phyloP scores from a whole-genome alignment of 2,888 invertebrate genomes.

The Malthinus flaveolus region DNA sequence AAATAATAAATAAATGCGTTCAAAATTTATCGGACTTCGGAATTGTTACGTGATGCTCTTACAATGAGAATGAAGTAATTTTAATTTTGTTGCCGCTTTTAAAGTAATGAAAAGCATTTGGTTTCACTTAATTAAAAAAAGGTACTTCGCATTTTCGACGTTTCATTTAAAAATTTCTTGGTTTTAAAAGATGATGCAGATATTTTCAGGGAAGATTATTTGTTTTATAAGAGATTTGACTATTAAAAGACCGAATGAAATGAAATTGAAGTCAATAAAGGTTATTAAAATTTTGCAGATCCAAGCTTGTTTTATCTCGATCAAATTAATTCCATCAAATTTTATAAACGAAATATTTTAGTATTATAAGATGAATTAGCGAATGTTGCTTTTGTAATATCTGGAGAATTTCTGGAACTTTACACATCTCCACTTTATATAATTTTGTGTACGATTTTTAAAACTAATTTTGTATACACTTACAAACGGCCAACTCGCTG shows the following conservation, averaged over 20 bases:
- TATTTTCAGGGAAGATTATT: slow-evolving; percentile 29
- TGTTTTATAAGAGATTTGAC: slow-evolving; percentile 30
- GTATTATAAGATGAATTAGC: slow-evolving; percentile 12
- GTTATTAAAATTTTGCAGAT: slow-evolving; percentile 42
- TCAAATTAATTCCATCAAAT: slow-evolving; percentile 36
- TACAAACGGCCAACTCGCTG: slow-evolving; percentile 28
- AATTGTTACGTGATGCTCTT: slow-evolving; percentile 8
- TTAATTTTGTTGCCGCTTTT: slow-evolving; percentile 23
- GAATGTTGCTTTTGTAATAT: slow-evolving; percentile 15
- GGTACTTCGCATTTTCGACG: slow-evolving; percentile 28
- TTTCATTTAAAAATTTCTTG: slow-evolving; percentile 32
- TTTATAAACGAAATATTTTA: slow-evolving; percentile 32
- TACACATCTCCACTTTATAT: slow-evolving; percentile 13
- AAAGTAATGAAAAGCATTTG: slow-evolving; percentile 19
- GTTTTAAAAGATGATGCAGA: slow-evolving; percentile 25
- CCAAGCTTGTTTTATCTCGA: slow-evolving; percentile 40
- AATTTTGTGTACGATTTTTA: slow-evolving; percentile 28
- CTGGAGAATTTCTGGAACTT: slow-evolving; percentile 11
- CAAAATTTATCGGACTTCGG: no score
- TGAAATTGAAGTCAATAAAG: slow-evolving; percentile 40
- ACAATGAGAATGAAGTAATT: slow-evolving; percentile 29
- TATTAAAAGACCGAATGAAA: slow-evolving; percentile 30
- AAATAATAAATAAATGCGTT: slow-evolving; percentile 13
- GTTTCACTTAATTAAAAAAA: slow-evolving; percentile 32
- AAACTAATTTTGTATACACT: slow-evolving; percentile 26